Percentiles rank a stretch among this genome's conserved stretches.
phyloP scores from a whole-genome alignment of 1,140 invertebrate genomes.

The Cyclargus thomasi region DNA sequence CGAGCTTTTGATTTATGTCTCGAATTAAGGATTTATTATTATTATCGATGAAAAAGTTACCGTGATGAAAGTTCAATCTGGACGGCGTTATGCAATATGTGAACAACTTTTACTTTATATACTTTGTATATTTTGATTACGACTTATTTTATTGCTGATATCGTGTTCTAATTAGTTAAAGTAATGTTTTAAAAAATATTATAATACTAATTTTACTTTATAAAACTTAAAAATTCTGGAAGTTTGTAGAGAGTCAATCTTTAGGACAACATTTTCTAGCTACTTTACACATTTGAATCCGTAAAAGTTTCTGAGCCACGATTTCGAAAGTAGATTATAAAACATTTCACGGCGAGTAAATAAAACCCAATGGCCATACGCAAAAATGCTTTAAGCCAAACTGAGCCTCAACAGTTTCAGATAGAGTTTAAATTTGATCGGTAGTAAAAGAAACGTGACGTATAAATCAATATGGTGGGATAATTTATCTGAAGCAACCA shows the following conservation, averaged over 20 bases:
- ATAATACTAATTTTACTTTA: too few species aligned
- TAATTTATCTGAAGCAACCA: constrained; percentile 24
- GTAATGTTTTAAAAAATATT: too few species aligned
- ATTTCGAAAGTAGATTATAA: neutral
- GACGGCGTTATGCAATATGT: constrained; percentile 17
- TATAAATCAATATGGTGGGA: constrained; percentile 21
- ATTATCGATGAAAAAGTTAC: constrained; percentile 34
- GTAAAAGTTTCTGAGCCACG: too few species aligned
- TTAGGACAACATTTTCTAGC: too few species aligned
- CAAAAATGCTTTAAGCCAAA: neutral
- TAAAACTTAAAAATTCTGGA: too few species aligned
- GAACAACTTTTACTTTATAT: constrained; percentile 4
- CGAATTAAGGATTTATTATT: constrained; percentile 62
- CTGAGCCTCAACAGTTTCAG: neutral
- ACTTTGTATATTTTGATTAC: too few species aligned
- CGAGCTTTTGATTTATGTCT: constrained; percentile 59
- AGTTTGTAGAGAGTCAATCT: too few species aligned
- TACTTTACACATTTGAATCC: too few species aligned
- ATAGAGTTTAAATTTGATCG: neutral
- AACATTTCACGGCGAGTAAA: neutral
- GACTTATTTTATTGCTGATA: too few species aligned
- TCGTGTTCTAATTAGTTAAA: too few species aligned
- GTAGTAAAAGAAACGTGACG: neutral
- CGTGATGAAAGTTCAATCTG: constrained; percentile 31
- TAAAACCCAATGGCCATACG: neutral